Base-by-base conservation (phyloP, 2,113 vertebrate genomes). In the Amazona vittata region DNA sequence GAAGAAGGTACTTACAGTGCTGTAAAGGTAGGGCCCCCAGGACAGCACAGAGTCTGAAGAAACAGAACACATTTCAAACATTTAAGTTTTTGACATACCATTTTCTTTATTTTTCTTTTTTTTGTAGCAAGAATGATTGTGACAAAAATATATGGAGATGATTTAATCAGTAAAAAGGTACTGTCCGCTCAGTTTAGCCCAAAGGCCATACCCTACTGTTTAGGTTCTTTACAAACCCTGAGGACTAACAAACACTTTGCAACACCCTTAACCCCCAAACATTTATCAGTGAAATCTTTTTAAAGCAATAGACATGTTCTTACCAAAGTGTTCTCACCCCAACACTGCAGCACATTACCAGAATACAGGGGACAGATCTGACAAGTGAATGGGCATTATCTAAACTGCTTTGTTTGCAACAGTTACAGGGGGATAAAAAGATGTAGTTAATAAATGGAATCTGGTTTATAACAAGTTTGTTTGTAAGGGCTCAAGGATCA, bases 11-110 rank as follows among this genome's bases (percentile, higher is more conserved):
- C 99, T 99, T 94, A 99, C 99, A 55, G 98, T 98, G 77, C 98
- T 99, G 97, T 99, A 99, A 35, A 99, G 99, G 90, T 99, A 99
- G 11, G 99, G 99, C 3, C 99, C 99, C 99, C 99, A 99, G 33
- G 99, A 99, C 95, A 99, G 96, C 82, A 99, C 99, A 5, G 99
- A 99, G 96, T 99, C 99, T 99, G 83, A 94, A 97, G 86, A 89
- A 96, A 95, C 9, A 67, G 80, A 79, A 94, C 13, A 83, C 46
- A 85, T 84, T 64, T 60, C 57, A 94, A 81, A 80, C 33, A 52
- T 43, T 9, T 57, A 59, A 16, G 17, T 19, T 74, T 77, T 5
- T 71, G 35, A 65, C 5, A 15, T 5, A 55, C 0, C 0, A 37
- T 74, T 76, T 76, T 46, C 31, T 69, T 81, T 69, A 39, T 13